phyloP scores from a whole-genome alignment of 2,888 invertebrate species.

The Tetragnatha montana region DNA sequence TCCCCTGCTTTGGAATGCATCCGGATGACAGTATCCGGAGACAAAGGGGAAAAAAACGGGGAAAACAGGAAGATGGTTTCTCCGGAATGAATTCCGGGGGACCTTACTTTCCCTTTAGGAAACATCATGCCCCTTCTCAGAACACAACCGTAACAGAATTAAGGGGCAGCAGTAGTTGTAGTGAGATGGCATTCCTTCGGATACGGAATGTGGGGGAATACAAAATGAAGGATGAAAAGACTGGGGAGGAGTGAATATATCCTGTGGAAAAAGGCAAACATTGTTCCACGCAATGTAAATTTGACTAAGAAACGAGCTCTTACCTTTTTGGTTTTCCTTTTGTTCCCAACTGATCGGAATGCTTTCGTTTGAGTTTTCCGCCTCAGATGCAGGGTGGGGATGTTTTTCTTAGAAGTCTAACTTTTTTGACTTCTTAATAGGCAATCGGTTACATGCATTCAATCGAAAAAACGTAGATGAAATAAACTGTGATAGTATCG shows the following conservation, averaged over 20 bases:
- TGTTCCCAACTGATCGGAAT: background rate
- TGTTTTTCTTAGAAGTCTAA: too few species aligned
- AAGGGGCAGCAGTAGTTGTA: background rate
- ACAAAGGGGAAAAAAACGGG: background rate
- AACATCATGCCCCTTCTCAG: conserved; percentile 24
- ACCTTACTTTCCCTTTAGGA: conserved; percentile 7
- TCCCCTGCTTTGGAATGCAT: background rate
- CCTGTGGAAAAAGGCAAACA: conserved; percentile 15
- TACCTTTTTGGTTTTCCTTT: conserved; percentile 4
- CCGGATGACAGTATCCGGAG: background rate
- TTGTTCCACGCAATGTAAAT: conserved; percentile 46
- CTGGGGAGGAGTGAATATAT: conserved; percentile 5
- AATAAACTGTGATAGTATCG: too few species aligned
- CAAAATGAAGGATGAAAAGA: conserved; percentile 54
- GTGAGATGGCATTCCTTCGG: background rate
- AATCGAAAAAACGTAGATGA: too few species aligned
- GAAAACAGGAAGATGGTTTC: background rate
- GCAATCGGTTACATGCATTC: too few species aligned
- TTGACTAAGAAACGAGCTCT: conserved; percentile 36
- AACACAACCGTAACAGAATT: conserved; percentile 59
- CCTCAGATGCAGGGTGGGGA: background rate
- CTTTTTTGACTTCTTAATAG: too few species aligned
- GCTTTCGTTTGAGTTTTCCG: background rate
- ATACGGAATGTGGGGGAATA: conserved; percentile 49
- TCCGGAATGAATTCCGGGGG: background rate